These are phyloP conservation scores for Drosophila parvula DNA, from an alignment of 1,140 invertebrate genomes.

Conservation along the genomic window DNA sequence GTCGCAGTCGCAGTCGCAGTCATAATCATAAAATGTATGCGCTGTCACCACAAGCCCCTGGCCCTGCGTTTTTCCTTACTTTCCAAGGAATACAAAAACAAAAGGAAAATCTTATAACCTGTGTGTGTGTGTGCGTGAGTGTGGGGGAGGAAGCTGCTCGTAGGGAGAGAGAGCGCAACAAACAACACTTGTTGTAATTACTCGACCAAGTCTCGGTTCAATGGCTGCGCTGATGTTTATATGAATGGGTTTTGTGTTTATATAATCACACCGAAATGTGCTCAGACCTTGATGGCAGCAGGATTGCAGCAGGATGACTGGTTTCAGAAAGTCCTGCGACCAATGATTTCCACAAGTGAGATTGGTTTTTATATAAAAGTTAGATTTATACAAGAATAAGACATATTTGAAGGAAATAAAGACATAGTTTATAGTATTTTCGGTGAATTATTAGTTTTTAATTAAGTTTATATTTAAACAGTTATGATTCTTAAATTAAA, in stretches of 20 bases:
- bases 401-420: too few species aligned
- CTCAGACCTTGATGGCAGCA: constrained; percentile 19
- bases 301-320: background rate
- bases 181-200: constrained; percentile 77
- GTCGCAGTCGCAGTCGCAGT: constrained; percentile 66
- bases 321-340: background rate
- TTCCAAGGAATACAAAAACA: constrained; percentile 15
- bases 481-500: background rate
- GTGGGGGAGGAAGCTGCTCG: background rate
- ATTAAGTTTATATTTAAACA: background rate
- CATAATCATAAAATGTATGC: constrained; percentile 81
- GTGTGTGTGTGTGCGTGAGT: constrained; percentile 2
- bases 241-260: constrained; percentile 72
- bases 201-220: constrained; percentile 56
- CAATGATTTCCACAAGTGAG: background rate
- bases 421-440: background rate
- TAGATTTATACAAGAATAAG: background rate
- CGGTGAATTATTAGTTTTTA: background rate
- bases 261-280: constrained; percentile 72
- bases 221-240: constrained; percentile 70
- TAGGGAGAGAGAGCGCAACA: constrained; percentile 20
- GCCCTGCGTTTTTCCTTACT: background rate
- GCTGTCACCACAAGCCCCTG: constrained; percentile 53
- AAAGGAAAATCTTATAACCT: constrained; percentile 12
- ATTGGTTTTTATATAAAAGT: background rate